Conservation (phyloP, 2,888 invertebrate species). For the Zelleria hepariella region DNA sequence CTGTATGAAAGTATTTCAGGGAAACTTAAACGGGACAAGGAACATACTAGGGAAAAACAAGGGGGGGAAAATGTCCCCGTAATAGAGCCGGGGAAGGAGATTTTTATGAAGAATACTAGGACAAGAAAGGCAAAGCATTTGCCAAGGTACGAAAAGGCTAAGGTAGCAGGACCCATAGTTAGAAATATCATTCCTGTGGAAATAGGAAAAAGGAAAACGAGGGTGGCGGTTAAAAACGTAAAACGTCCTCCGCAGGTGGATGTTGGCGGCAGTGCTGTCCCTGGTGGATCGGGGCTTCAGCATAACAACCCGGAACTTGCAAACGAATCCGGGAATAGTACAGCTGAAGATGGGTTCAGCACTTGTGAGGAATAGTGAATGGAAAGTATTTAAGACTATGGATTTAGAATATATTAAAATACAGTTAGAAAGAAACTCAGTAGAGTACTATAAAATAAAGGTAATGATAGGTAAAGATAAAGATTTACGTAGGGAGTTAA, state of each 20-base stretch:
- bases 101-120: conserved; percentile 17
- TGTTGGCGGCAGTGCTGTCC: too few species aligned
- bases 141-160: conserved; percentile 17
- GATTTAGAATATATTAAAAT: too few species aligned
- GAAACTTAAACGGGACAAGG: conserved; percentile 6
- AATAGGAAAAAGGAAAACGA: background rate
- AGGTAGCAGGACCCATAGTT: conserved; percentile 12
- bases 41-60: conserved; percentile 7
- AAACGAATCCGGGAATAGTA: too few species aligned
- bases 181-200: conserved; percentile 12
- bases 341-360: too few species aligned
- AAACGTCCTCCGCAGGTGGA: conserved; percentile 15
- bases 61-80: conserved; percentile 12
- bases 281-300: too few species aligned
- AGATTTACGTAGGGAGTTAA: too few species aligned
- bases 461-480: too few species aligned
- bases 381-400: too few species aligned
- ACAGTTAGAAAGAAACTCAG: too few species aligned
- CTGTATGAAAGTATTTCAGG: conserved; percentile 11
- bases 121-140: conserved; percentile 16
- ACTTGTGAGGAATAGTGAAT: too few species aligned
- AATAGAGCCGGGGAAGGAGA: conserved; percentile 12
- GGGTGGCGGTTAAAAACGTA: conserved; percentile 10
- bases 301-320: too few species aligned
- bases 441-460: too few species aligned